Percentiles rank a stretch among this genome's conserved stretches.
These are phyloP conservation scores for Steinernema carpocapsae DNA, from an alignment of 2,888 invertebrate species.

Conservation along the genomic window DNA sequence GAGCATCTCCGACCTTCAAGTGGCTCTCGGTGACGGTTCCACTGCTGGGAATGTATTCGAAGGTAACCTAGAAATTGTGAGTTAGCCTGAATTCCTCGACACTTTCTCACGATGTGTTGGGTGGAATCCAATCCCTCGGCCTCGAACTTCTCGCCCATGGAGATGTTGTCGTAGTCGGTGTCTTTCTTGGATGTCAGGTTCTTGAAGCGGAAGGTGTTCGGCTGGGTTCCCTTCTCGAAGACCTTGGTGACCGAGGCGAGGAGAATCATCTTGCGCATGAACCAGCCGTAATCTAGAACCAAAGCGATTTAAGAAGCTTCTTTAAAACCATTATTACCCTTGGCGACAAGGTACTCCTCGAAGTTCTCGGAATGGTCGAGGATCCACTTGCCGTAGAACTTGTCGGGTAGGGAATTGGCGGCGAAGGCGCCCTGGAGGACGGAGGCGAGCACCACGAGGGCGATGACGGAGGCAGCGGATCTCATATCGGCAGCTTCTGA, in stretches of 20 bases:
- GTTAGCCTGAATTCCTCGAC: not conserved
- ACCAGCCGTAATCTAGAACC: slow-evolving; percentile 53
- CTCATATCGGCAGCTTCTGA: slow-evolving; percentile 16
- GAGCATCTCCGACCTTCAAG: not conserved
- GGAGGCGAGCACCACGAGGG: slow-evolving; percentile 24
- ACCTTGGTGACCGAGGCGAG: slow-evolving; percentile 65
- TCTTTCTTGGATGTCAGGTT: slow-evolving; percentile 42
- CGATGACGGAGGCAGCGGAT: not conserved
- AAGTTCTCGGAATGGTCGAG: slow-evolving; percentile 66
- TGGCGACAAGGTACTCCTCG: slow-evolving; percentile 66
- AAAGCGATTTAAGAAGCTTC: not conserved
- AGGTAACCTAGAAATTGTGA: not conserved
- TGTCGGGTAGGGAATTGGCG: slow-evolving; percentile 47
- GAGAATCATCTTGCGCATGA: slow-evolving; percentile 62
- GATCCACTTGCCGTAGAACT: slow-evolving; percentile 56
- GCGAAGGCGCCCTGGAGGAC: slow-evolving; percentile 20
- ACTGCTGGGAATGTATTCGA: slow-evolving; percentile 1
- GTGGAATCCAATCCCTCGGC: slow-evolving; percentile 41
- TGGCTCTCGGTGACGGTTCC: slow-evolving; percentile 14
- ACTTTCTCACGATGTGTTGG: slow-evolving; percentile 30
- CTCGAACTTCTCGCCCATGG: slow-evolving; percentile 38
- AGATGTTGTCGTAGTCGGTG: slow-evolving; percentile 37
- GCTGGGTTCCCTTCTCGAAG: slow-evolving; percentile 43
- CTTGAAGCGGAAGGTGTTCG: slow-evolving; percentile 39
- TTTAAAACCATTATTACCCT: slow-evolving; percentile 47